A percentile compares a stretch with the other conserved stretches of the same genome.
phyloP scores from a whole-genome alignment of 1,140 invertebrate genomes.

The Drosophila nigromelanica region DNA sequence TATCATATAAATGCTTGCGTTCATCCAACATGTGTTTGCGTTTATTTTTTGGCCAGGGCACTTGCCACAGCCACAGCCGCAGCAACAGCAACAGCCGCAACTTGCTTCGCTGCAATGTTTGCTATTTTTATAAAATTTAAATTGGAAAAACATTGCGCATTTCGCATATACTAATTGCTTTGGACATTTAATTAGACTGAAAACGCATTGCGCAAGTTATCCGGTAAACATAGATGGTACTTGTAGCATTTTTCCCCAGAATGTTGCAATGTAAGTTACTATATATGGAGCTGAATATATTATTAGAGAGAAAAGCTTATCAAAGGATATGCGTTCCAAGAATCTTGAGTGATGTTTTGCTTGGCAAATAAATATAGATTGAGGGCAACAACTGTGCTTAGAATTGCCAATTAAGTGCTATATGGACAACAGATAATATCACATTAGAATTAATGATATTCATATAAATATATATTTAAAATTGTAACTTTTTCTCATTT shows the following conservation, averaged over 20 bases:
- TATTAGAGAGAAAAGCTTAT: neutral
- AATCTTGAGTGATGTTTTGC: slow-evolving; percentile 2
- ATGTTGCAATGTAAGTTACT: neutral
- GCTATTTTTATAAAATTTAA: slow-evolving; percentile 50
- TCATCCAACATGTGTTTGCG: slow-evolving; percentile 74
- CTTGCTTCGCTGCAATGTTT: slow-evolving; percentile 21
- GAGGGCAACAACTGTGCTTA: slow-evolving; percentile 24
- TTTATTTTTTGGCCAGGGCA: slow-evolving; percentile 42
- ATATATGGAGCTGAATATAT: neutral
- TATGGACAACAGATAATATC: neutral
- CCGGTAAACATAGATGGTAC: slow-evolving; percentile 3
- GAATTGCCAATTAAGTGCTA: neutral
- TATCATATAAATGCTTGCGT: slow-evolving; percentile 30
- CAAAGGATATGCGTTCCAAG: neutral
- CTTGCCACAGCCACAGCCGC: slow-evolving; percentile 11
- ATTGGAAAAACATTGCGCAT: slow-evolving; percentile 70
- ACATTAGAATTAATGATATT: neutral
- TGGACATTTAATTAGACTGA: slow-evolving; percentile 63
- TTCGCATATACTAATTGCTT: slow-evolving; percentile 53
- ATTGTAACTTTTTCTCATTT: neutral
- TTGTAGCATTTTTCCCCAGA: neutral
- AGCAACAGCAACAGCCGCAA: neutral
- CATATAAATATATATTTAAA: neutral
- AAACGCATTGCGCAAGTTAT: slow-evolving; percentile 26
- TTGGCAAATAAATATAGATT: slow-evolving; percentile 1